phyloP scores from a whole-genome alignment of 2,113 vertebrate genomes.

The Channa argus region DNA sequence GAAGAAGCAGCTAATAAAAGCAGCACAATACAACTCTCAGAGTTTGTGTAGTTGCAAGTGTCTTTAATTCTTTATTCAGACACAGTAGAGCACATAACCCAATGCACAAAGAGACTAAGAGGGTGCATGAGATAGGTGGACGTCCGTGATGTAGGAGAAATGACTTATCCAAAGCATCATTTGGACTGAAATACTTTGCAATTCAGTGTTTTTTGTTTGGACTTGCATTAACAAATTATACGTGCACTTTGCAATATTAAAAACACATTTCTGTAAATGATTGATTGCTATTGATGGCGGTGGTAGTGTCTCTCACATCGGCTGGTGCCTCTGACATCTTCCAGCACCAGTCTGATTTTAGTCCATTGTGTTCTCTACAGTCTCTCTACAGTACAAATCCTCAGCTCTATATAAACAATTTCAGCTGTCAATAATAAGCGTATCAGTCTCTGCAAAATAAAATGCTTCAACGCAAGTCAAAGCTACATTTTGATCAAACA shows the following conservation, averaged over 20 bases:
- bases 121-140: slow-evolving; percentile 39
- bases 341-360: slow-evolving; percentile 41
- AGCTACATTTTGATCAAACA: slow-evolving; percentile 58
- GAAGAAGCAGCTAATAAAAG: not conserved
- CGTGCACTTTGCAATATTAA: slow-evolving; percentile 72
- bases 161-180: slow-evolving; percentile 45
- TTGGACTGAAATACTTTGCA: slow-evolving; percentile 48
- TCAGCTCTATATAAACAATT: slow-evolving; percentile 32
- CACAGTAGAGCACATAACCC: slow-evolving; percentile 76
- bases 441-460: slow-evolving; percentile 31
- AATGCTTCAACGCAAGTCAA: slow-evolving; percentile 46
- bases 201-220: slow-evolving; percentile 30
- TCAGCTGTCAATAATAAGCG: slow-evolving; percentile 39
- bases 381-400: slow-evolving; percentile 23
- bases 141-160: slow-evolving; percentile 42
- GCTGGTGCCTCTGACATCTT: slow-evolving; percentile 66
- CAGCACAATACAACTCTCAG: slow-evolving; percentile 16
- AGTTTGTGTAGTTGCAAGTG: slow-evolving; percentile 64
- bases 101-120: slow-evolving; percentile 68
- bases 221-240: slow-evolving; percentile 60
- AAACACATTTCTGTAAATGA: slow-evolving; percentile 58
- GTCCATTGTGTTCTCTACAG: slow-evolving; percentile 7
- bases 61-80: slow-evolving; percentile 81
- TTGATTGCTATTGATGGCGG: slow-evolving; percentile 27
- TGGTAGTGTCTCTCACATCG: slow-evolving; percentile 22